A percentile compares a stretch with the other conserved stretches of the same genome.
Evolutionary conservation across 2,888 invertebrate species (phyloP).

Genomic region (Melieria crassipennis): DNA sequence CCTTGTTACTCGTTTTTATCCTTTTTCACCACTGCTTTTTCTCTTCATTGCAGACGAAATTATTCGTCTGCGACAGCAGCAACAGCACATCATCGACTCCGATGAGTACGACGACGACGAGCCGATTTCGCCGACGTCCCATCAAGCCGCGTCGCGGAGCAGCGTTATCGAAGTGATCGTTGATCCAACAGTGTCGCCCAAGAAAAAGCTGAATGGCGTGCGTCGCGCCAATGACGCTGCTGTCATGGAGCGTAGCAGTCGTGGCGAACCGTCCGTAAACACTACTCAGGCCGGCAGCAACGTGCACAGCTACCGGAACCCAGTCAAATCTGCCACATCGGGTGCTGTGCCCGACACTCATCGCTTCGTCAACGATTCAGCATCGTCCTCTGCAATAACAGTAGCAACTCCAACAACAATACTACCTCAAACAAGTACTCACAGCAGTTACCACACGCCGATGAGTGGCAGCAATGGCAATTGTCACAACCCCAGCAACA

Average conservation of each 20-base stretch:
- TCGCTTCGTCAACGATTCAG: no score
- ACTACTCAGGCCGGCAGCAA: background rate
- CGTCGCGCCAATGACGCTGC: constrained; percentile 38
- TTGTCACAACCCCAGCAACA: constrained; percentile 37
- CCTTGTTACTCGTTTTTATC: background rate
- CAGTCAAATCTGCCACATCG: no score
- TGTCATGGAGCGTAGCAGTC: constrained; percentile 31
- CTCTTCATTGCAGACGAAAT: constrained; percentile 44
- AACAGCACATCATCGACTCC: constrained; percentile 67
- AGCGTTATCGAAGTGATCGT: constrained; percentile 15
- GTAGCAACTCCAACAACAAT: constrained; percentile 28
- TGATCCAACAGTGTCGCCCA: constrained; percentile 38
- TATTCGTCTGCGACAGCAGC: constrained; percentile 69
- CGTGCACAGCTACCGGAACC: no score
- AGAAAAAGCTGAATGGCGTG: constrained; percentile 39
- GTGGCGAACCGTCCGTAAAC: constrained; percentile 28
- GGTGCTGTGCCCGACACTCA: no score
- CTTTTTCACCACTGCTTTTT: background rate
- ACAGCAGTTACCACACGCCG: constrained; percentile 4
- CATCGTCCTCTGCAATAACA: constrained; percentile 21
- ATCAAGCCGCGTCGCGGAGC: background rate
- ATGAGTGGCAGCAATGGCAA: constrained; percentile 10
- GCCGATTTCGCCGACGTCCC: constrained; percentile 9
- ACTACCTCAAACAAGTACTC: constrained; percentile 35
- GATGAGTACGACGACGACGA: constrained; percentile 63